Base-by-base conservation (phyloP, 1,140 invertebrate species). In the Steinernema khuongi region DNA sequence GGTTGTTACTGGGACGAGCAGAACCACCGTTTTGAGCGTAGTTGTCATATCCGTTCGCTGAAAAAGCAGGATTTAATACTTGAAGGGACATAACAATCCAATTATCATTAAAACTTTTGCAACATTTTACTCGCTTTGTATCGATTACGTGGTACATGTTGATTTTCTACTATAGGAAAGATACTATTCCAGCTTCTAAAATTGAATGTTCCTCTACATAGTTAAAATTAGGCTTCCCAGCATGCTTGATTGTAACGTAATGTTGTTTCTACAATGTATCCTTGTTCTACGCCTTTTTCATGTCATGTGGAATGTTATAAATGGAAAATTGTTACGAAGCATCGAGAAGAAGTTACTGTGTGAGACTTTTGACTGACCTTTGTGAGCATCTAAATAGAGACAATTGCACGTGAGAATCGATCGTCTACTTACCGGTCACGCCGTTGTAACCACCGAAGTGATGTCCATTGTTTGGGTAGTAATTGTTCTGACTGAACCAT, bases 401-500 rank as follows among this genome's bases (percentile, higher is more conserved):
- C n/a, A 22, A n/a, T 60, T 14, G 26, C 4, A 22, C 7, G 50
- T 17, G 4, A 26, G 26, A 26, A 22, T 14, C 50, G 50, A 26
- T n/a, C 4, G 7, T 60, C 50, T 4, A 11, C 36, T 60, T 60
- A 60, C 50, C 22, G 14, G 50, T 17, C 22, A 60, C 50, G 19
- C 50, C 50, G 50, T 26, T 60, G 50, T 60, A 60, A 4, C 50
- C 50, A 4, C 50, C 50, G 50, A 60, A 60, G 19, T 60, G 50
- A 60, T 60, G 50, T 17, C 11, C 50, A 22, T 22, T 22, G 19
- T 22, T 60, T 14, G 50, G 50, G 50, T 60, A 60, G 22, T 14
- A 60, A 22, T 60, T 60, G 50, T 26, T 60, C 50, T 60, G 50
- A 22, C 22, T 60, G 50, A n/a, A 60, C 50, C 50, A 60, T 26